These are phyloP conservation scores for Nylanderia fulva DNA, from an alignment of 1,140 invertebrate species.

Conservation along the genomic window DNA sequence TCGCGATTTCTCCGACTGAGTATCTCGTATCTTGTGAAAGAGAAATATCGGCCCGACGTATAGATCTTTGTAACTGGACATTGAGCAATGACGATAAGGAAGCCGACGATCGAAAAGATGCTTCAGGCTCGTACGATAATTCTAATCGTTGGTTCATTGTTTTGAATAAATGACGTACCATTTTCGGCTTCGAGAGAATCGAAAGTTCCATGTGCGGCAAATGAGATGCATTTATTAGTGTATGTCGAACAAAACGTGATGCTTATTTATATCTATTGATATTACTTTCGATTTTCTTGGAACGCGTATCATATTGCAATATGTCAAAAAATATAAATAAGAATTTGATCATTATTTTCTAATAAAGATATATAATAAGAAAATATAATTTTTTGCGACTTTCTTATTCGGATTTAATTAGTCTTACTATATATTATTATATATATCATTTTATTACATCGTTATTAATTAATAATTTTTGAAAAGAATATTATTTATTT, in stretches of 20 bases:
- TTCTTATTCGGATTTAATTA: neutral
- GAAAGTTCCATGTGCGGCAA: conserved; percentile 51
- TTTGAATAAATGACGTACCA: conserved; percentile 79
- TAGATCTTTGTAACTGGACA: conserved; percentile 44
- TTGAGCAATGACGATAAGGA: conserved; percentile 65
- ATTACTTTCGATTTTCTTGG: neutral
- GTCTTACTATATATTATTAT: no score
- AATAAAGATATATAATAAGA: neutral
- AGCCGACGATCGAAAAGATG: conserved; percentile 5
- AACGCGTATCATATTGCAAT: neutral
- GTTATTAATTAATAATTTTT: neutral
- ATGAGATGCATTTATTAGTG: conserved; percentile 8
- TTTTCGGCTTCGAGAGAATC: conserved; percentile 59
- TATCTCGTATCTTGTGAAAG: conserved; percentile 15
- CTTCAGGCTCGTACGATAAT: neutral
- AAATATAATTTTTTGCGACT: neutral
- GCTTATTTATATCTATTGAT: neutral
- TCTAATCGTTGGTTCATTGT: conserved; percentile 73
- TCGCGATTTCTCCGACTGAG: neutral
- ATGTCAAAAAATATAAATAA: neutral
- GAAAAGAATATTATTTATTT: neutral
- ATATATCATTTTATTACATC: no score
- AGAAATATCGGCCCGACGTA: neutral
- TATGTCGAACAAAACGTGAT: neutral
- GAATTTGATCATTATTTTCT: neutral